phyloP scores from a whole-genome alignment of 2,113 vertebrate genomes.

The Hemiprocne comata region DNA sequence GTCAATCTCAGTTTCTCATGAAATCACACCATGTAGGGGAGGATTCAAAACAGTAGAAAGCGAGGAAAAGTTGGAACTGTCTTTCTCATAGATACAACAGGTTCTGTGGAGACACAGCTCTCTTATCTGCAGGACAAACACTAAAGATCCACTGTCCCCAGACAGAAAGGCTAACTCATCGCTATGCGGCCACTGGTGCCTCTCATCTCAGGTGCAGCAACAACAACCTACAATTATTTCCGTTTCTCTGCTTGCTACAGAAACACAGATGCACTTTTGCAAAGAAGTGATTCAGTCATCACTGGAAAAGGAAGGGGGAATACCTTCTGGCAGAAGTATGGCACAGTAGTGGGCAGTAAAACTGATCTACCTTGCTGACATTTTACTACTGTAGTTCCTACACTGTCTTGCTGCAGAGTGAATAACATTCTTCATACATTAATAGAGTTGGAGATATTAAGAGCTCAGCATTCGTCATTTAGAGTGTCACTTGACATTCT shows the following conservation, averaged over 20 bases:
- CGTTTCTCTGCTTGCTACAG: background rate
- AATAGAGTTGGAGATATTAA: conserved; percentile 12
- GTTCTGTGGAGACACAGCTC: background rate
- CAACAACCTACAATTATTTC: background rate
- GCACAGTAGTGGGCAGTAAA: background rate
- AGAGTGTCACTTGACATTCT: background rate
- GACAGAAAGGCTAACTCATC: background rate
- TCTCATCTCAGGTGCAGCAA: background rate
- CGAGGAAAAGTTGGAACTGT: background rate
- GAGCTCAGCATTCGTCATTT: conserved; percentile 9
- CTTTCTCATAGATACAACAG: background rate
- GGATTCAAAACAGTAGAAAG: background rate
- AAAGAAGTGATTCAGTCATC: background rate
- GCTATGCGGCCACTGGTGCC: background rate
- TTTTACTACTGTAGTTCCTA: background rate
- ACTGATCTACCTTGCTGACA: background rate
- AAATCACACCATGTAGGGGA: background rate
- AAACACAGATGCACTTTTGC: background rate
- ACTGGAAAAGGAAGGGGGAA: background rate
- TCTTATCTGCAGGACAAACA: background rate
- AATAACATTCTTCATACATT: background rate
- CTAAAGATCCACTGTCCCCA: background rate
- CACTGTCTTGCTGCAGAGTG: background rate
- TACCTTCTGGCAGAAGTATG: background rate
- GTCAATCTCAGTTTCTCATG: background rate